These are phyloP conservation scores for Lates calcarifer DNA, from an alignment of 2,113 vertebrate species.

Conservation along the genomic window DNA sequence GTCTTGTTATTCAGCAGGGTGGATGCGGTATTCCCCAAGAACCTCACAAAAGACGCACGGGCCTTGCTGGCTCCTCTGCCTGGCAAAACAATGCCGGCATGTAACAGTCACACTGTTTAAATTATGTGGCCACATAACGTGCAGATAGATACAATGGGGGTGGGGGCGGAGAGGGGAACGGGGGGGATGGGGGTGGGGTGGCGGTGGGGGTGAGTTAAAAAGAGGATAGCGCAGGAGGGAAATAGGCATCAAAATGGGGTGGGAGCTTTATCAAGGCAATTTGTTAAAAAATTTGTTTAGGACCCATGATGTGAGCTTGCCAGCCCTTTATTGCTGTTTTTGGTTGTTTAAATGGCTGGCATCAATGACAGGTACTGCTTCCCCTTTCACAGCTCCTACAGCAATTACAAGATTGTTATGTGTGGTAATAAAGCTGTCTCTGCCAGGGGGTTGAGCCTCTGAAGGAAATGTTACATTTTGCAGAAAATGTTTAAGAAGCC, in stretches of 20 bases:
- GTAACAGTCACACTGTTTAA: slow-evolving; percentile 81
- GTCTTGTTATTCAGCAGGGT: slow-evolving; percentile 80
- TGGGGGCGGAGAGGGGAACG: slow-evolving; percentile 39
- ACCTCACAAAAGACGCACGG: slow-evolving; percentile 78
- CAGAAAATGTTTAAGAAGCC: not conserved
- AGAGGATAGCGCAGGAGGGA: too few relatives aligned
- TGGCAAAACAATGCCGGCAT: slow-evolving; percentile 80
- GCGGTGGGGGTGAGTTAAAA: too few relatives aligned
- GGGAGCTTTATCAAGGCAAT: slow-evolving; percentile 71
- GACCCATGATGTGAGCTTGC: slow-evolving; percentile 43
- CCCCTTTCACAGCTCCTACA: slow-evolving; percentile 15
- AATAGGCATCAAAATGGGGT: too few relatives aligned
- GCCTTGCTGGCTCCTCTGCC: slow-evolving; percentile 75
- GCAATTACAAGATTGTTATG: slow-evolving; percentile 67
- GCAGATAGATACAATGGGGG: slow-evolving; percentile 70
- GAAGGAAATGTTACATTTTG: slow-evolving; percentile 18
- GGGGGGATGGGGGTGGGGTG: too few relatives aligned
- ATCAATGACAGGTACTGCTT: slow-evolving; percentile 57
- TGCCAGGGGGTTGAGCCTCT: slow-evolving; percentile 39
- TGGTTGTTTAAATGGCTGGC: slow-evolving; percentile 55
- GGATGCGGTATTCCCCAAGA: slow-evolving; percentile 82
- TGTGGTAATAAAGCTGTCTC: slow-evolving; percentile 33
- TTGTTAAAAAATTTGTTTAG: slow-evolving; percentile 69
- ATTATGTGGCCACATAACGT: slow-evolving; percentile 78
- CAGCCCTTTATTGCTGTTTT: slow-evolving; percentile 52